Evolutionary conservation across 2,888 invertebrate genomes (phyloP), one percentile per base, ranked within the genome.

Genomic region (Magallana nippona): DNA sequence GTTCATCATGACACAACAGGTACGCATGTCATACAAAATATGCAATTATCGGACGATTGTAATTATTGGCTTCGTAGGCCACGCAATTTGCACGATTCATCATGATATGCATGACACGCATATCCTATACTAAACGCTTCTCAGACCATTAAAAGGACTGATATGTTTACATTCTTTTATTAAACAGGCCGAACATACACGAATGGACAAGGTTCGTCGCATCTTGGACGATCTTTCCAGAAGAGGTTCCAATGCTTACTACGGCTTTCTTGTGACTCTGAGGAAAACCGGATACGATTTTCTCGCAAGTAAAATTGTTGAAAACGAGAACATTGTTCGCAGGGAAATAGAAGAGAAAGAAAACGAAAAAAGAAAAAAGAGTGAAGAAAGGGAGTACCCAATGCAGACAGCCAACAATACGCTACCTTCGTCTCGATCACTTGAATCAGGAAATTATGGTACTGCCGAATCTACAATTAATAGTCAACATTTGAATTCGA

Each of bases 181-280:
- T 60, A 58, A 81, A 56, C 80, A 90, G 89, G 86, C 87, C 15
- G 87, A 89, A 32, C 85, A 84, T 32, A 85, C 88, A 11, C 86
- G 89, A 58, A 85, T 88, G 58, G 88, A 89, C 56, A 87, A 87
- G 81, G 87, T 88, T n/a, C 86, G 89, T 2, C 78, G 81, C 27
- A 84, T 90, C 56, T 32, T 90, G 19, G 88, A 89, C 32, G 87
- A 90, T 58, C 84, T 90, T 32, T 85, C 83, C 58, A 84, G 89
- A 44, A 80, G 90, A 79, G 89, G 89, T n/a, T 88, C 88, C 5
- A 85, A 81, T 15, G 89, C 90, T 2, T 90, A 89, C 81, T 79
- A 87, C 2, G 82, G 78, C 13, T 90, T 90, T 82, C 55, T 90
- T 13, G 62, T 83, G 55, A 87, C 88, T 81, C 83, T 90, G 27